Evolutionary conservation across 2,113 vertebrate genomes (phyloP), one percentile per base, ranked within the genome.

Genomic region (Aramus guarauna): DNA sequence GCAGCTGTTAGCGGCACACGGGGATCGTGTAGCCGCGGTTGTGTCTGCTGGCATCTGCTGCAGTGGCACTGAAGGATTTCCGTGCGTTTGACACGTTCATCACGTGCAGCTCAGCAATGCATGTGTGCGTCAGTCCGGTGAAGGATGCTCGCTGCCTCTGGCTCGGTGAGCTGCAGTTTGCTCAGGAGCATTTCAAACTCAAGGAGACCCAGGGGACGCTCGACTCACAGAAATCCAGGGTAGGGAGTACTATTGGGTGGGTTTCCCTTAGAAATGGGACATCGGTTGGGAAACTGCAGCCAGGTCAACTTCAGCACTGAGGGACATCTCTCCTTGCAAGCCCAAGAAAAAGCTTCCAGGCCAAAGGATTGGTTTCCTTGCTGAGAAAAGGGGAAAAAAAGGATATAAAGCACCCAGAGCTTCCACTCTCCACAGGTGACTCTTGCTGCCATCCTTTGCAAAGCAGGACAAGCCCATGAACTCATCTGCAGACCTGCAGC

Each of bases 71-170:
- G 3, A 34, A 24, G 43, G 24, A 32, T 21, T 66, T 82, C 50
- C 24, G 9, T 3, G 26, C 4, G 0, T 36, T 56, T 9, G 60
- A 19, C 29, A 13, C 0, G 2, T 37, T 41, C 27, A 0, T 36
- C 2, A 2, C 2, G 1, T 23, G 62, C 68, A 9, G 78, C 64
- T 63, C 27, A 9, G 93, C n/a, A 12, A 10, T 6, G 34, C 15
- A 1, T 7, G 17, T 1, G 11, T 22, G 36, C 8, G 5, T 62
- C 45, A 23, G 66, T 1, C 76, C 0, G 1, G 26, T 0, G 0
- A 29, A 45, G 94, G 73, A 58, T 66, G 36, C 63, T 77, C 1
- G 6, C 59, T 37, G 45, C 5, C 52, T 21, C 50, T 2, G 9
- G 82, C 69, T 93, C 77, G 20, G 69, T 3, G 12, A 75, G 71